Base-by-base conservation (phyloP, 2,888 invertebrate species). In the Plagiodera versicolora region DNA sequence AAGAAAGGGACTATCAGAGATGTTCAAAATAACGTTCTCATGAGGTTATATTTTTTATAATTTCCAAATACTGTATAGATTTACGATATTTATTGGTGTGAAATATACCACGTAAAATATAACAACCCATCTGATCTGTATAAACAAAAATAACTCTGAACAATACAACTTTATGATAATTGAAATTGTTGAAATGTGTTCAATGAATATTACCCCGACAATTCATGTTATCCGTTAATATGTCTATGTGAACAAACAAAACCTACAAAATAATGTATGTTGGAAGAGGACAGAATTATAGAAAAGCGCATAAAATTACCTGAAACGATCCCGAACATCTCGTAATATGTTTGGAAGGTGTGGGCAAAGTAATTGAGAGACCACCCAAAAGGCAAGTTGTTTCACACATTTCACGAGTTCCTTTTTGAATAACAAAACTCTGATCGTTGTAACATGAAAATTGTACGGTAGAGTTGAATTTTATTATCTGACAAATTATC, bases 241-340 rank as follows among this genome's bases (percentile, higher is more conserved):
- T n/a, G n/a, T n/a, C n/a, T n/a, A n/a, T n/a, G n/a, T 6, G 6
- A 17, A 49, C 14, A 49, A 14, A 39, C 2, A 39, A 39, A 39
- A 39, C 2, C n/a, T 5, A 14, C 9, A n/a, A 14, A 2, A 14
- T 10, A 39, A 55, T 59, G 48, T 59, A 49, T 54, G 50, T 39
- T 55, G 19, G n/a, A n/a, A n/a, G n/a, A 24, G 58, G 54, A 57
- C 24, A 48, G 28, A 58, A 58, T 58, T 54, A 58, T 54, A 35
- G 54, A 57, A 61, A 61, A 61, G 61, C 50, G 61, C 61, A 61
- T 61, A 61, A 61, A 61, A 61, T 61, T 58, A 61, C 54, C 54
- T 53, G 30, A 46, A 61, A 58, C 57, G 61, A 58, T 46, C 50
- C 58, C 39, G 49, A 58, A 58, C 58, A 58, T 58, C 58, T 58